A percentile compares a stretch with the other conserved stretches of the same genome.
These are phyloP conservation scores for Hycleus phaleratus DNA, from an alignment of 1,140 invertebrate species.

Conservation along the genomic window DNA sequence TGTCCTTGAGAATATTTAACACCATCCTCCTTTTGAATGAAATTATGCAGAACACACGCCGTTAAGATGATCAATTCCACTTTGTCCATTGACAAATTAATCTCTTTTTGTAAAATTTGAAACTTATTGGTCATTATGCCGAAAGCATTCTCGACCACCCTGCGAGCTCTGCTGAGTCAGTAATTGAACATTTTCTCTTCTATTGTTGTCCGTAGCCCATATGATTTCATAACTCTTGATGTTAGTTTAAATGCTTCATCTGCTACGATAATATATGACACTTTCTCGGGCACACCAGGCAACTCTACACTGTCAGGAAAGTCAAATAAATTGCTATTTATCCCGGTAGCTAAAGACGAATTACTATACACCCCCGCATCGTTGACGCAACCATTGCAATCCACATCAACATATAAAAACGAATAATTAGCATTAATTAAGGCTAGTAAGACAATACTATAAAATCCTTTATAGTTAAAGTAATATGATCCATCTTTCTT, in stretches of 20 bases:
- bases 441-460: conserved; percentile 34
- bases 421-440: conserved; percentile 38
- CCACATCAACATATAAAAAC: conserved; percentile 4
- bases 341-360: background rate
- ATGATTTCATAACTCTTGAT: background rate
- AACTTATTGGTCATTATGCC: conserved; percentile 14
- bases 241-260: background rate
- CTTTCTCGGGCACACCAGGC: background rate
- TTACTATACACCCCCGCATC: background rate
- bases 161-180: conserved; percentile 5
- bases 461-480: conserved; percentile 37
- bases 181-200: conserved; percentile 23
- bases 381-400: background rate
- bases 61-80: conserved; percentile 12
- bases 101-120: conserved; percentile 13
- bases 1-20: background rate
- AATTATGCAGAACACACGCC: conserved; percentile 17
- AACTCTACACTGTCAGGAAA: background rate
- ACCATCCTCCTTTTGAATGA: conserved; percentile 1
- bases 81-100: conserved; percentile 15
- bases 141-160: conserved; percentile 16
- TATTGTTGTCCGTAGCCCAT: background rate
- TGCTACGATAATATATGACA: background rate
- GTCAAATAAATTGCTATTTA: background rate
- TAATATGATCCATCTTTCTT: conserved; percentile 10